Evolutionary conservation across 2,113 vertebrate genomes (phyloP), one percentile per base, ranked within the genome.

Genomic region (Paracanthobrama guichenoti): DNA sequence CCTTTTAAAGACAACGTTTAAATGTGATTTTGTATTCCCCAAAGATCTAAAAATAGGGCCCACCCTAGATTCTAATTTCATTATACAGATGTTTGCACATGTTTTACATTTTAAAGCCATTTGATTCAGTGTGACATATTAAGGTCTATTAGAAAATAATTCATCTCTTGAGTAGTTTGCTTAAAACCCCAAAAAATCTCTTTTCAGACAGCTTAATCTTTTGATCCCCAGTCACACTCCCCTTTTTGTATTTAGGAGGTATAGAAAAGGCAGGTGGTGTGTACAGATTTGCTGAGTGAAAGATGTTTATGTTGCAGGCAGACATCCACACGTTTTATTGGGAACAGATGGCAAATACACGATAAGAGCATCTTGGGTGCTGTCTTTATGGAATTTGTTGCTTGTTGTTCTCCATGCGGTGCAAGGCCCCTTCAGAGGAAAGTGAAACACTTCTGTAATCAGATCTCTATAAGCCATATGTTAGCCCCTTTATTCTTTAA

Each of bases 331-430:
- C 39, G 57, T 76, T 91, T 92, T 90, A 90, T 82, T 28, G 83
- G 66, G 84, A 93, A 88, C 92, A 93, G 92, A 94, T 92, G 91
- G 90, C 78, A 75, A 83, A 83, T 85, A 87, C 89, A 85, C 72
- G 85, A 91, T 82, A 87, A 84, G 81, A 88, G 86, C 90, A 84
- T 90, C 83, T 89, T 87, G 86, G 84, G 79, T 35, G 18, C 24
- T 31, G 74, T 75, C 62, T 57, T 92, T 84, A 87, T 89, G 18
- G 86, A 72, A 83, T 83, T 87, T 73, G 74, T 81, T 31, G 55
- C 69, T 62, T 76, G 71, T 81, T 87, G 59, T 87, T 64, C 82
- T 50, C 55, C 71, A 57, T 85, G 18, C 18, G 78, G 60, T 77
- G 74, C 55, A 66, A 44, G 24, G 31, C 39, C 35, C 48, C 50